Percentiles rank a stretch among this genome's conserved stretches.
phyloP scores from a whole-genome alignment of 2,113 vertebrate genomes.

The Leiothrix lutea region DNA sequence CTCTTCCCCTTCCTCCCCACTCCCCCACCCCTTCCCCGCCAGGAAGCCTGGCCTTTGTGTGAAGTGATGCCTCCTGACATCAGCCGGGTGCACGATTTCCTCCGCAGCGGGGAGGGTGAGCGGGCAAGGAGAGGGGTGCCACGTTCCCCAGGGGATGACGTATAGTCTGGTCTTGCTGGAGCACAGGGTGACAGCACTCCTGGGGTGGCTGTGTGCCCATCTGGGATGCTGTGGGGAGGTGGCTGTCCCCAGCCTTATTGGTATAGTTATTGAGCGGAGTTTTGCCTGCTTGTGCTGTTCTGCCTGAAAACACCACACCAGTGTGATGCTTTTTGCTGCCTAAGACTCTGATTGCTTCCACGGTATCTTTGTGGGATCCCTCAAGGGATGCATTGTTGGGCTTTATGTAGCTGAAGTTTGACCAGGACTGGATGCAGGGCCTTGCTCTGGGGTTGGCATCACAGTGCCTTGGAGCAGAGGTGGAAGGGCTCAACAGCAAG shows the following conservation, averaged over 20 bases:
- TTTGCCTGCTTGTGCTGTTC: not conserved
- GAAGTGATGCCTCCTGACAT: constrained; percentile 63
- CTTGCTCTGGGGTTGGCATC: not conserved
- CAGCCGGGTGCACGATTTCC: constrained; percentile 20
- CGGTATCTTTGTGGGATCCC: not conserved
- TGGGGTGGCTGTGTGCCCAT: rapidly evolving
- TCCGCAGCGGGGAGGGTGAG: not conserved
- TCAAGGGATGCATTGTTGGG: not conserved
- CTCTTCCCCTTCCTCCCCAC: constrained; percentile 39
- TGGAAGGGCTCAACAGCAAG: not conserved
- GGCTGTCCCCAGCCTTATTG: not conserved
- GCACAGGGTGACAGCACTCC: rapidly evolving
- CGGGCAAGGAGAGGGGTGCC: not conserved
- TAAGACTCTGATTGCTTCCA: not conserved
- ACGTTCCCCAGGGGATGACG: not conserved
- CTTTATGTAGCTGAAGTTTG: not conserved
- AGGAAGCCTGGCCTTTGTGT: constrained; percentile 49
- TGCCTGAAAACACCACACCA: rapidly evolving
- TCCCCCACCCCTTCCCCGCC: constrained; percentile 6
- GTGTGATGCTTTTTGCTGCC: not conserved
- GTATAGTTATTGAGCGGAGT: rapidly evolving
- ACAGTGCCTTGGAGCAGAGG: not conserved
- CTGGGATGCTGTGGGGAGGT: not conserved
- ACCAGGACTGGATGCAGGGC: not conserved
- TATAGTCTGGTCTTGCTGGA: not conserved